These are phyloP conservation scores for Craseonycteris thonglongyai DNA, from an alignment of 2,113 vertebrate species.

Conservation along the genomic window DNA sequence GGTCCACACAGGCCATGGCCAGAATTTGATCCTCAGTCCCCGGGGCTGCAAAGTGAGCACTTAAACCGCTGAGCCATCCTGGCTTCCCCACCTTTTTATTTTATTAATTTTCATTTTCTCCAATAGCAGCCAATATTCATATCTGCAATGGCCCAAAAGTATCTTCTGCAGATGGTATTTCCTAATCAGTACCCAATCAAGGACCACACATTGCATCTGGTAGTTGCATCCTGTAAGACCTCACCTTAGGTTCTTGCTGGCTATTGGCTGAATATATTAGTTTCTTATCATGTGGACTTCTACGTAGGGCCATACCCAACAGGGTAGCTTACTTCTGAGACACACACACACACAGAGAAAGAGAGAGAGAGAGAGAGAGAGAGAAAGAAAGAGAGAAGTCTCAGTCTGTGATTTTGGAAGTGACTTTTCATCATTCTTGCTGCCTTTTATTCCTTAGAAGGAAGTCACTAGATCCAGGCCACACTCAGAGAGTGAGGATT, in stretches of 20 bases:
- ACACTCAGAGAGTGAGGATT: not conserved
- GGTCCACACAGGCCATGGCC: too few species aligned
- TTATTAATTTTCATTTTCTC: constrained; percentile 12
- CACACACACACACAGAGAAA: too few species aligned
- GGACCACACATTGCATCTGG: not conserved
- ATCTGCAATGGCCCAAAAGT: not conserved
- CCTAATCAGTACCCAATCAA: not conserved
- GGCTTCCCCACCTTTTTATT: not conserved
- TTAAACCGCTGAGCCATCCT: too few species aligned
- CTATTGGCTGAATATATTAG: not conserved
- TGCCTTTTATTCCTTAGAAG: constrained; percentile 11
- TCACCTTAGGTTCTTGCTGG: not conserved
- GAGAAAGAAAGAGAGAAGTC: not conserved
- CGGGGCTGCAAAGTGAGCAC: too few species aligned
- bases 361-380: not conserved
- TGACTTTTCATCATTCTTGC: not conserved
- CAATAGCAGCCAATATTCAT: not conserved
- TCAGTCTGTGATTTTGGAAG: not conserved
- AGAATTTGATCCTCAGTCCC: too few species aligned
- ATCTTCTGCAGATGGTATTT: not conserved
- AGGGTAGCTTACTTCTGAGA: not conserved
- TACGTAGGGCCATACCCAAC: not conserved
- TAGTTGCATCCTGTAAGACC: not conserved
- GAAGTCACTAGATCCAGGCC: not conserved
- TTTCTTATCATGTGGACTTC: not conserved